Evolutionary conservation across 2,888 invertebrate species (phyloP), one percentile per base, ranked within the genome.

Genomic region (Helleia helle): DNA sequence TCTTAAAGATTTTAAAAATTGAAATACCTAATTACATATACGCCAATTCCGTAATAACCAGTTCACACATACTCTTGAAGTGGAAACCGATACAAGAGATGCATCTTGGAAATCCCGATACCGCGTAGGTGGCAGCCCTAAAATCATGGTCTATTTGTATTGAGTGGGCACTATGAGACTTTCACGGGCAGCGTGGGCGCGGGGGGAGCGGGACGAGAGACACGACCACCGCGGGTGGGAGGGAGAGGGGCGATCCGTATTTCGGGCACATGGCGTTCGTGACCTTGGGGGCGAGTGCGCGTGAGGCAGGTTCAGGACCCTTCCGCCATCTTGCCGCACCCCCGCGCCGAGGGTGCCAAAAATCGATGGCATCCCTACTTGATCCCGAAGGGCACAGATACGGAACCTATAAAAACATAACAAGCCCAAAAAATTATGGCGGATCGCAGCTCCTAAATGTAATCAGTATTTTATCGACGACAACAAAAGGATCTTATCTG

Each of bases 291-390:
- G 50, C 55, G 65, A 62, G 58, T 59, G 70, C 68, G 75, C 71
- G 68, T 83, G 80, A 77, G 83, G 83, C 64, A 81, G 81, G 83
- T 80, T 75, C 62, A 71, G 77, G 58, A 67, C 79, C 77, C 79
- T 73, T 70, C 73, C 74, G 70, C 60, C 68, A 61, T 69, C 69
- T 74, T 72, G 72, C 71, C 71, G 70, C 71, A 54, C 55, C 58
- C 65, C 61, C 58, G 50, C 46, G 46, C 41, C 48, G 69, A 70
- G 80, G 81, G 79, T 77, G 77, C 71, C 77, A 59, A 81, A 84
- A 83, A 84, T 83, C 83, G 81, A 83, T 83, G 71, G 58, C 58
- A 67, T 71, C 77, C 81, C 79, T 73, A 60, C 62, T 65, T 68
- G 59, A 62, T 57, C 62, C 61, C 59, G 64, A 64, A 72, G 75